Conservation (phyloP, 1,140 invertebrate species). For the Habropoda laboriosa region DNA sequence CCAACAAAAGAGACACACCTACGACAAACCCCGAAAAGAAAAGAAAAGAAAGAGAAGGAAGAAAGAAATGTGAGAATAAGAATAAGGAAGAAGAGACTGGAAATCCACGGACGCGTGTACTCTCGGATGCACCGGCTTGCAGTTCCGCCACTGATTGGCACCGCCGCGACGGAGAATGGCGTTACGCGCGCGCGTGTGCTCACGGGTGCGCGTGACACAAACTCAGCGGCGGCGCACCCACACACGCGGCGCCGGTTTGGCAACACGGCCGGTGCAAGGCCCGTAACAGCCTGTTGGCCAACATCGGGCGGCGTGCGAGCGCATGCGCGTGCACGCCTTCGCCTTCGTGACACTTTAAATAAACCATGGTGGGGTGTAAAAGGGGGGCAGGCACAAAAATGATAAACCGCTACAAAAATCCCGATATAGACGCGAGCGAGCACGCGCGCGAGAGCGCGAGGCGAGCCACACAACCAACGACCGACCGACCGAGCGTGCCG, state of each 20-base stretch:
- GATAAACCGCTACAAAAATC: conserved; percentile 66
- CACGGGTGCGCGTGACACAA: background rate
- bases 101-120: conserved; percentile 39
- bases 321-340: conserved; percentile 61
- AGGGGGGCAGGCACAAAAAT: conserved; percentile 59
- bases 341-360: conserved; percentile 67
- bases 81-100: conserved; percentile 38
- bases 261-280: conserved; percentile 64
- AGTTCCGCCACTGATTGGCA: conserved; percentile 64
- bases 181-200: background rate
- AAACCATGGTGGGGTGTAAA: conserved; percentile 59
- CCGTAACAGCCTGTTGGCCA: conserved; percentile 67
- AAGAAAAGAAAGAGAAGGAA: background rate
- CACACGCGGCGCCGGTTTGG: conserved; percentile 51
- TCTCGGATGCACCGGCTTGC: conserved; percentile 62
- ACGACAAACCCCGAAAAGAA: background rate
- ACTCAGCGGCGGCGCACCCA: background rate
- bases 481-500: conserved; percentile 12
- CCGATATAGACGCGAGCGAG: conserved; percentile 56
- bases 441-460: conserved; percentile 1
- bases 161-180: conserved; percentile 60
- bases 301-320: conserved; percentile 51
- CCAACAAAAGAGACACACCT: conserved; percentile 28
- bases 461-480: no score
- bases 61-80: background rate